These are phyloP conservation scores for Sacculina carcini DNA, from an alignment of 2,888 invertebrate species.

Conservation along the genomic window DNA sequence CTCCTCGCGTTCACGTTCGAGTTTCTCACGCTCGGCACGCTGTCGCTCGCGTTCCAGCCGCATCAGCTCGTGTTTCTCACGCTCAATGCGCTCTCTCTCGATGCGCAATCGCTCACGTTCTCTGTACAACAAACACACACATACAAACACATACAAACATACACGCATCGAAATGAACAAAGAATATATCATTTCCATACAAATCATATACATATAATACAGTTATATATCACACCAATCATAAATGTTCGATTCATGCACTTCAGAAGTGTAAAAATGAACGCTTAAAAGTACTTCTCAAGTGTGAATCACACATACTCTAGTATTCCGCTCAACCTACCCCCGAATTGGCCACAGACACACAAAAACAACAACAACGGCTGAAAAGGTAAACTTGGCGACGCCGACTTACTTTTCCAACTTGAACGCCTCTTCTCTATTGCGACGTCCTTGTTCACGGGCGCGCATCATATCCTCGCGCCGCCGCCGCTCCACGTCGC, in stretches of 20 bases:
- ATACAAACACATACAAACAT: background rate
- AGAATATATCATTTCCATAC: too few species aligned
- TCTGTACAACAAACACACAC: conserved; percentile 18
- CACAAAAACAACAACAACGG: too few species aligned
- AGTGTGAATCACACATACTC: too few species aligned
- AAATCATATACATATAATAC: too few species aligned
- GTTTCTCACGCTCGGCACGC: conserved; percentile 33
- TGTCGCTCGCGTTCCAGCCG: conserved; percentile 60
- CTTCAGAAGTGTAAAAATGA: too few species aligned
- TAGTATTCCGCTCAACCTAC: too few species aligned
- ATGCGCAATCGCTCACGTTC: conserved; percentile 37
- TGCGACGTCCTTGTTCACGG: conserved; percentile 50
- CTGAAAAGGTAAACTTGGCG: background rate
- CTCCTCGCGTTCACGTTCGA: conserved; percentile 36
- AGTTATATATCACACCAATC: too few species aligned
- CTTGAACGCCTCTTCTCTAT: conserved; percentile 48
- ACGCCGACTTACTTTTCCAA: conserved; percentile 27
- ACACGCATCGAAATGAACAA: too few species aligned
- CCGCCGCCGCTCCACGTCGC: conserved; percentile 41
- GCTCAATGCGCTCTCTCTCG: conserved; percentile 45
- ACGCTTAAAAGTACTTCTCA: too few species aligned
- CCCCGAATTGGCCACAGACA: too few species aligned
- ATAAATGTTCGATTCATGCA: too few species aligned
- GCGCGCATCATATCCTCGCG: conserved; percentile 49
- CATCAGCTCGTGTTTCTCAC: conserved; percentile 58